Conservation (phyloP, 1,140 invertebrate genomes). For the Pogonomyrmex californicus region DNA sequence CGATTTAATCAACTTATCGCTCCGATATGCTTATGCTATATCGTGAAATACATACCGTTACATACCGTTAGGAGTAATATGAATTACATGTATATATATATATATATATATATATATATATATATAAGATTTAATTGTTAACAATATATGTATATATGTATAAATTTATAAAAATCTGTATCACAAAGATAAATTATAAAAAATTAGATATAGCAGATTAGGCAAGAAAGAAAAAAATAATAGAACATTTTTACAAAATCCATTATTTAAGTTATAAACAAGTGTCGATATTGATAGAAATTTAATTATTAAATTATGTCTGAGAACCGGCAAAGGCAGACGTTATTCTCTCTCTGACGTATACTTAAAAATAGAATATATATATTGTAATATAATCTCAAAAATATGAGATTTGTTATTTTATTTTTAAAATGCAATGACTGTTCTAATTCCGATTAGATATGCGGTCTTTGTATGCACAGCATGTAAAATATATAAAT, state of each 20-base stretch:
- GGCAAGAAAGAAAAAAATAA: background rate
- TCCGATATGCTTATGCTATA: background rate
- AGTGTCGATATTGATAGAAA: slow-evolving; percentile 7
- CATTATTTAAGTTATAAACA: background rate
- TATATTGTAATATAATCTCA: background rate
- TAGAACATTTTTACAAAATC: background rate
- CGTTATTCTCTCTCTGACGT: background rate
- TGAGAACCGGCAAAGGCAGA: background rate
- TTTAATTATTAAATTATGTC: slow-evolving; percentile 38
- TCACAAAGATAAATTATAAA: background rate
- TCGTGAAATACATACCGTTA: slow-evolving; percentile 18
- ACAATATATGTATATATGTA: background rate
- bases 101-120: too few species aligned
- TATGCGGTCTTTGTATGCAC: background rate
- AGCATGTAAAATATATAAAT: slow-evolving; percentile 14
- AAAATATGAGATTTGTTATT: background rate
- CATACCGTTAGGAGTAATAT: background rate
- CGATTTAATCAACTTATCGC: slow-evolving; percentile 35
- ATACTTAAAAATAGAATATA: background rate
- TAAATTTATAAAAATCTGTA: background rate
- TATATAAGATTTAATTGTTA: slow-evolving; percentile 2
- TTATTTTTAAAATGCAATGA: background rate
- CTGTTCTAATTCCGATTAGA: background rate
- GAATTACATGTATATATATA: too few species aligned
- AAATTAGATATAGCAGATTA: background rate